These are phyloP conservation scores for Baryphthengus martii DNA, from an alignment of 2,113 vertebrate species.

Conservation along the genomic window DNA sequence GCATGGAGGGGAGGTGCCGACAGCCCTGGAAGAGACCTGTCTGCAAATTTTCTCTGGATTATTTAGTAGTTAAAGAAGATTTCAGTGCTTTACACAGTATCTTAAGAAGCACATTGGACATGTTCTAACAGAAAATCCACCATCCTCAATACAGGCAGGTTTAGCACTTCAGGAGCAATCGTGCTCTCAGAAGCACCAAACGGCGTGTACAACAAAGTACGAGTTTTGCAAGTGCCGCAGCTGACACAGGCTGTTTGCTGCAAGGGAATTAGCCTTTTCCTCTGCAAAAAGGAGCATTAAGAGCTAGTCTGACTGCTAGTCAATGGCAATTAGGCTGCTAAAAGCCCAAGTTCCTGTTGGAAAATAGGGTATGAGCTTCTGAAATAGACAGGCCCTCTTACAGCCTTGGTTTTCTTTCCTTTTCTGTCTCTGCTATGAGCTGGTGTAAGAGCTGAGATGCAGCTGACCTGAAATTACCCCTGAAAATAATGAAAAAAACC, in stretches of 20 bases:
- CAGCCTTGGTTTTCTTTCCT: neutral
- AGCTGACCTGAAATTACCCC: neutral
- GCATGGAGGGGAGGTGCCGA: neutral
- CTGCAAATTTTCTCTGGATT: neutral
- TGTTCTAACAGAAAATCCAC: neutral
- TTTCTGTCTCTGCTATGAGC: neutral
- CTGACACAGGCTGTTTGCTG: neutral
- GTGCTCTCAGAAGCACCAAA: neutral
- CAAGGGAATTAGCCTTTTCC: neutral
- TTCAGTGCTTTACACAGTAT: neutral
- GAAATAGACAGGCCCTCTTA: neutral
- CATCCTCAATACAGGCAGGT: neutral
- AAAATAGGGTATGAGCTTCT: neutral
- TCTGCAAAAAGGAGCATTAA: neutral
- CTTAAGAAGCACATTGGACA: neutral
- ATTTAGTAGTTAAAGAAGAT: neutral
- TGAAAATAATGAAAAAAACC: neutral
- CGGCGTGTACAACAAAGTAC: neutral
- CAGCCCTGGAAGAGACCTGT: neutral
- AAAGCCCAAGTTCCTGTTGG: neutral
- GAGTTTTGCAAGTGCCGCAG: neutral
- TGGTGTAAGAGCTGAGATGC: neutral
- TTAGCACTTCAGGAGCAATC: neutral
- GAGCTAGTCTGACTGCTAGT: neutral
- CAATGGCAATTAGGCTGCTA: neutral